Evolutionary conservation across 2,888 invertebrate species (phyloP), one percentile per base, ranked within the genome.

Genomic region (Margaritifera margaritifera): DNA sequence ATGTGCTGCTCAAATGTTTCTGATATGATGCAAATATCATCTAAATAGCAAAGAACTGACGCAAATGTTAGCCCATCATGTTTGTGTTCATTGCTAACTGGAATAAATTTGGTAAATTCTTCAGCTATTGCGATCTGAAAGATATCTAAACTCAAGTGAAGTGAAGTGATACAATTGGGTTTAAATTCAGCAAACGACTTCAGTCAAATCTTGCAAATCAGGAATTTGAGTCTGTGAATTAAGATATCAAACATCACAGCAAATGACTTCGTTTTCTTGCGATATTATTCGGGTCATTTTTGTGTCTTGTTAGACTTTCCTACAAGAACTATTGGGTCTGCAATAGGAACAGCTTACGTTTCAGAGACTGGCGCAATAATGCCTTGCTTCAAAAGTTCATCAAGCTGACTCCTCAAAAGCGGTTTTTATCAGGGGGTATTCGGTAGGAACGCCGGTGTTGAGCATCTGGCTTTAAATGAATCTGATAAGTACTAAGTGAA

Each of bases 251-350:
- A n/a, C n/a, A n/a, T n/a, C n/a, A n/a, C n/a, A n/a, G n/a, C n/a
- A n/a, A n/a, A n/a, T n/a, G 27, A n/a, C 59, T 54, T 4, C 24
- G 15, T 15, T 56, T 51, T 50, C 62, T 67, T 56, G 53, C n/a
- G 19, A 19, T 31, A 5, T 55, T 20, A 55, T 5, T 56, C 53
- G 51, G 6, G 22, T 27, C 56, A 15, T 24, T 61, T 31, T 24
- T 50, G 2, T 59, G 19, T 31, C 54, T 63, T n/a, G n/a, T n/a
- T 27, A 6, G 53, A 6, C 56, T 68, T 68, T 2, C 31, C 22
- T 50, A 68, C 68, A 20, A 68, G 59, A 53, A 68, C 68, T 24
- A 68, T 64, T 6, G 63, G 68, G 54, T 64, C 64, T 19, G 68
- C 51, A 24, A 68, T 68, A 8, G 58, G 63, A 18, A 68, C 18